Percentiles rank a stretch among this genome's conserved stretches.
Conservation (phyloP, 2,888 invertebrate species). For the Gibbula magus region DNA sequence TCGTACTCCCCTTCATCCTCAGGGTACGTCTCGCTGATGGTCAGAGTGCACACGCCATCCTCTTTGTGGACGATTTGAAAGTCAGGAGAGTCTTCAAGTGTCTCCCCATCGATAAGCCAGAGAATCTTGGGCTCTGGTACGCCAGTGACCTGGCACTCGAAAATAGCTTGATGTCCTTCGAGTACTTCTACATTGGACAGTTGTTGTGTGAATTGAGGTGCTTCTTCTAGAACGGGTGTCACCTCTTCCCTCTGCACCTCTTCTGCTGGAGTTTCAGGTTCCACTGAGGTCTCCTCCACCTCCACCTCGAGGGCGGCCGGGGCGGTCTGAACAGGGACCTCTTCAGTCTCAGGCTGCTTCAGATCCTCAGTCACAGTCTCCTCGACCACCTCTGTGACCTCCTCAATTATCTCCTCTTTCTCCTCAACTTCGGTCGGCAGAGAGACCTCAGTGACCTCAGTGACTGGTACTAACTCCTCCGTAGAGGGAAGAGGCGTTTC, state of each 20-base stretch:
- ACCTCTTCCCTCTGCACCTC: constrained; percentile 27
- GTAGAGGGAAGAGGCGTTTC: constrained; percentile 26
- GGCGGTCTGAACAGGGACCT: constrained; percentile 40
- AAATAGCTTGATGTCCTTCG: constrained; percentile 61
- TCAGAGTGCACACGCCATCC: constrained; percentile 84
- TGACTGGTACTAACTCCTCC: constrained; percentile 8
- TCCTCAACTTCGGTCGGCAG: background rate
- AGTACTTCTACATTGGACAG: constrained; percentile 54
- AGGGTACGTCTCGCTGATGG: constrained; percentile 94
- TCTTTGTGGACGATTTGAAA: constrained; percentile 56
- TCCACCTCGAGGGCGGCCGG: constrained; percentile 35
- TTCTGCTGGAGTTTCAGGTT: constrained; percentile 1
- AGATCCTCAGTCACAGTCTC: background rate
- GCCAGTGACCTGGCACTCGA: constrained; percentile 66
- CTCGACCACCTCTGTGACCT: background rate
- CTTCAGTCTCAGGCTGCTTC: constrained; percentile 37
- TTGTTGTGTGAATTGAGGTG: constrained; percentile 56
- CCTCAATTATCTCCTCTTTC: background rate
- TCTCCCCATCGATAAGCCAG: constrained; percentile 88
- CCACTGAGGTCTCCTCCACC: constrained; percentile 53
- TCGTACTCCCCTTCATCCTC: constrained; percentile 97
- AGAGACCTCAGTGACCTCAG: constrained; percentile 12
- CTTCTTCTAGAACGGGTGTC: constrained; percentile 52
- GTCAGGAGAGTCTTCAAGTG: constrained; percentile 76
- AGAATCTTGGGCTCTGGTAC: constrained; percentile 78